Conservation (phyloP, 2,797 vertebrate genomes). For the Cynopterus sphinx region DNA sequence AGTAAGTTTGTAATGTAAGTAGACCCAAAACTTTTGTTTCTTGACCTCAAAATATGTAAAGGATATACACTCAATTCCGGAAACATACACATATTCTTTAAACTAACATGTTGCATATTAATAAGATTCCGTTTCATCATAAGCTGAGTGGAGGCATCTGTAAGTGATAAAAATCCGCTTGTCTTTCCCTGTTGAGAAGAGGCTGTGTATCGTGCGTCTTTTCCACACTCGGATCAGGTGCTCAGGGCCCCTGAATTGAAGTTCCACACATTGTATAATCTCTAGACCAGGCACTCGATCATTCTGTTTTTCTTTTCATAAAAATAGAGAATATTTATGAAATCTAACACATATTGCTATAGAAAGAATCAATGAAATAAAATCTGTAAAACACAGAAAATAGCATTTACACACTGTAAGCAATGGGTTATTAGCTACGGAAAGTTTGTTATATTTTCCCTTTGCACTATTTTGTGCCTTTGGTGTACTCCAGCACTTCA, state of each 20-base stretch:
- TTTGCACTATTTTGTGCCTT: not conserved
- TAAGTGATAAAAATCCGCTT: not conserved
- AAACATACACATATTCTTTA: not conserved
- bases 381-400: not conserved
- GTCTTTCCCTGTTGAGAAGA: not conserved
- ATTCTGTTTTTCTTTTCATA: not conserved
- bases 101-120: not conserved
- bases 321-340: not conserved
- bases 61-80: not conserved
- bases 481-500: accelerated
- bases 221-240: accelerated
- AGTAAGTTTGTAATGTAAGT: not conserved
- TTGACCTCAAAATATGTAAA: not conserved
- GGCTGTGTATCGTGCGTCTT: not conserved
- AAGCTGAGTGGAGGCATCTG: not conserved
- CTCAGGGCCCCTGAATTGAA: not conserved
- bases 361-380: not conserved
- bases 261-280: not conserved
- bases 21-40: not conserved
- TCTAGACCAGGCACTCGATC: not conserved
- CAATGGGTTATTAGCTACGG: not conserved
- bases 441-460: not conserved
- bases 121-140: not conserved
- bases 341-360: not conserved
- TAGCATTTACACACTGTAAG: not conserved